A percentile compares a stretch with the other conserved stretches of the same genome.
Conservation (phyloP, 1,140 invertebrate genomes). For the Thalassaphorura encarpata region DNA sequence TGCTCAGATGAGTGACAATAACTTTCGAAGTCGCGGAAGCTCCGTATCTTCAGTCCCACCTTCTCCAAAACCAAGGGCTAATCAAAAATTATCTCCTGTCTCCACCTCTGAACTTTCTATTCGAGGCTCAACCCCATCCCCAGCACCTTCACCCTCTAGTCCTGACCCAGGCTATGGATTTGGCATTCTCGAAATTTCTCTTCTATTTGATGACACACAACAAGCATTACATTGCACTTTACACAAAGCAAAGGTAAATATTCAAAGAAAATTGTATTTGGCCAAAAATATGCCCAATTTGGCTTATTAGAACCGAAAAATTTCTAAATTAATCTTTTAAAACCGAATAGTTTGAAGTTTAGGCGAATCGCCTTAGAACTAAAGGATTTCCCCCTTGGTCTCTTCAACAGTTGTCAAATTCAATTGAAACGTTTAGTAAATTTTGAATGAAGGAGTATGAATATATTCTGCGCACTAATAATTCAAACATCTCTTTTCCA, state of each 20-base stretch:
- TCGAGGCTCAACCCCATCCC: background rate
- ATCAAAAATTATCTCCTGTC: no score
- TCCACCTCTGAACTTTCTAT: constrained; percentile 1
- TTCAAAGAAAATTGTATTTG: no score
- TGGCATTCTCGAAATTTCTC: constrained; percentile 55
- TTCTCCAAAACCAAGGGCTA: background rate
- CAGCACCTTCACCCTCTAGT: background rate
- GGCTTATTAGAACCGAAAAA: no score
- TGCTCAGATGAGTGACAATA: constrained; percentile 11
- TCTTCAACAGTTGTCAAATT: no score
- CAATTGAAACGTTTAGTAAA: no score
- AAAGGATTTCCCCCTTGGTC: no score
- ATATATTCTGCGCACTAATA: background rate
- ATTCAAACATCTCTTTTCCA: constrained; percentile 29
- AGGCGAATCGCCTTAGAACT: no score
- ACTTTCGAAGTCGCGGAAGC: background rate
- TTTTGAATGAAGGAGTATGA: background rate
- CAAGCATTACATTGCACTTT: constrained; percentile 69
- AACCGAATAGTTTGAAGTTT: no score
- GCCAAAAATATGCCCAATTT: no score
- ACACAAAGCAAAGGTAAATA: constrained; percentile 47
- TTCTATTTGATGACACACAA: constrained; percentile 63
- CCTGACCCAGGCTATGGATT: constrained; percentile 33
- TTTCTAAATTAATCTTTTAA: no score
- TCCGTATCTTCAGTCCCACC: background rate